These are phyloP conservation scores for Centruroides sculpturatus DNA, from an alignment of 1,140 invertebrate species.

Conservation along the genomic window DNA sequence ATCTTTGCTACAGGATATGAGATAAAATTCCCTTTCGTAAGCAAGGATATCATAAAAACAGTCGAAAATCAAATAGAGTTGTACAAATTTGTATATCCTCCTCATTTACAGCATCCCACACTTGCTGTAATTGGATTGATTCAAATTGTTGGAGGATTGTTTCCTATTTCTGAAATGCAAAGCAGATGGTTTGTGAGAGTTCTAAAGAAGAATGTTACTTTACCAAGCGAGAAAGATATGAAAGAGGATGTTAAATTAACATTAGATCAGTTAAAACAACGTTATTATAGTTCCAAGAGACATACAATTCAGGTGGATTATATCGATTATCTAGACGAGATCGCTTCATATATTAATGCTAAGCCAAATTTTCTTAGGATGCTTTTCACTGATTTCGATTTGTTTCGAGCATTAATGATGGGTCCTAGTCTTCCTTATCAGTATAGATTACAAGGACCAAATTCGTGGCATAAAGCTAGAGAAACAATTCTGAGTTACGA, in stretches of 20 bases:
- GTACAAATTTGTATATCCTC: slow-evolving; percentile 25
- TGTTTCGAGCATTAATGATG: slow-evolving; percentile 25
- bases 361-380: slow-evolving; percentile 26
- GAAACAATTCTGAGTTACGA: slow-evolving; percentile 23
- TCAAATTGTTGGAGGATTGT: slow-evolving; percentile 36
- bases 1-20: slow-evolving; percentile 20
- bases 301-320: slow-evolving; percentile 33
- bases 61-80: slow-evolving; percentile 7
- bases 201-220: slow-evolving; percentile 15
- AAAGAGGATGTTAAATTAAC: slow-evolving; percentile 21
- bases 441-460: slow-evolving; percentile 28
- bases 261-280: slow-evolving; percentile 13
- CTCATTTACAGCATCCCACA: slow-evolving; percentile 22
- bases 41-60: slow-evolving; percentile 2
- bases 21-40: slow-evolving; percentile 16
- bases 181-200: slow-evolving; percentile 18
- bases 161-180: slow-evolving; percentile 36
- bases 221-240: slow-evolving; percentile 25
- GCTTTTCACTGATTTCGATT: slow-evolving; percentile 23
- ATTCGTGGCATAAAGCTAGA: slow-evolving; percentile 27
- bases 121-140: slow-evolving; percentile 36
- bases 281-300: slow-evolving; percentile 23
- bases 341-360: slow-evolving; percentile 26
- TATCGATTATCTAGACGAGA: slow-evolving; percentile 26
- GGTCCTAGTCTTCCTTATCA: slow-evolving; percentile 30